Base-by-base conservation (phyloP, 2,888 invertebrate genomes). In the Perithous albicinctus region DNA sequence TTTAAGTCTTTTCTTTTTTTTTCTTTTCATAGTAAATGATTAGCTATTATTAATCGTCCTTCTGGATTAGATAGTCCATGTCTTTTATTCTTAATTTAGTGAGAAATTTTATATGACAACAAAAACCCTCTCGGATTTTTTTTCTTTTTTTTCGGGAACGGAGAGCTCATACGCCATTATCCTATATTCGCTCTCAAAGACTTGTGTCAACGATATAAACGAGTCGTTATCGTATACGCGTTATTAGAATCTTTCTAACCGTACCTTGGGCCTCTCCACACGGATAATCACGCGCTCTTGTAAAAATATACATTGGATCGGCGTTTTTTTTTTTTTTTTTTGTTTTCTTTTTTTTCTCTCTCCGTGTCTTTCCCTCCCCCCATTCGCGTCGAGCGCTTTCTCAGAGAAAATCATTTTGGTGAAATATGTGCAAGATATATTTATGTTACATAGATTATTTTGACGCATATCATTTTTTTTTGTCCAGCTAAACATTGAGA, bases 161-260 rank as follows among this genome's bases (percentile, higher is more conserved):
- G 59, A 77, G n/a, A 43, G 29, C 12, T 20, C 26, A 66, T 64
- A 29, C 64, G 38, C 48, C 61, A 67, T 81, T 77, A 81, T 69
- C 74, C 78, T 81, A 81, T 56, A 70, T 74, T 74, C 69, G 77
- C 73, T 69, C 43, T 54, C 64, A 46, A n/a, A 48, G 35, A 72
- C 23, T 32, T 32, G 59, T 38, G 32, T 29, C 67, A 72, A 64
- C 70, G 77, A 75, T 69, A 69, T 59, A 84, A 86, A 84, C 86
- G 84, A 85, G 85, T 86, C 66, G 77, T 89, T 88, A 89, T 88
- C 89, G 83, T 80, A 78, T 86, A 86, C 80, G 61, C 81, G 77
- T 84, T 66, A 73, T 64, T 80, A 15, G 59, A 35, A 83, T 85
- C 48, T 48, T 83, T 73, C 64, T 73, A 77, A 67, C 63, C 78